Conservation (phyloP, 2,797 vertebrate genomes). For the Ataeniobius toweri region DNA sequence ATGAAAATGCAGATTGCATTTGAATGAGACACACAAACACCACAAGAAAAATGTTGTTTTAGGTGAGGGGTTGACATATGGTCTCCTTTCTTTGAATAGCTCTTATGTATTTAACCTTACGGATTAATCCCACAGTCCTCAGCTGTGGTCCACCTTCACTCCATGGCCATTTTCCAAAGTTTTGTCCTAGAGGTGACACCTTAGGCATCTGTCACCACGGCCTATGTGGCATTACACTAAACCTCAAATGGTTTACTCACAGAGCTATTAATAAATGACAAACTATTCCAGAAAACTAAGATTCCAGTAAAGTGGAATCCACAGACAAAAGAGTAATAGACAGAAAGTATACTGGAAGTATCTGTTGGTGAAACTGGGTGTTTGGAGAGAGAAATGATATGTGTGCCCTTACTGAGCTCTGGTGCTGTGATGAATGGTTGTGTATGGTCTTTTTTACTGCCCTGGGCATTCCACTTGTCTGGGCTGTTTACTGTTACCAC, state of each 20-base stretch:
- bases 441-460: conserved; percentile 63
- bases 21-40: neutral
- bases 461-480: conserved; percentile 60
- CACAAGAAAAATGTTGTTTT: neutral
- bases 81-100: neutral
- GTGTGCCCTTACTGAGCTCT: conserved; percentile 49
- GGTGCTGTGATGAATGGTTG: conserved; percentile 67
- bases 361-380: conserved; percentile 53
- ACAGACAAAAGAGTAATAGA: conserved; percentile 42
- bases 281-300: conserved; percentile 40
- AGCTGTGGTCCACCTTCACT: conserved; percentile 39
- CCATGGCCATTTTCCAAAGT: conserved; percentile 23
- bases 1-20: neutral
- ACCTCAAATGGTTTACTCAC: conserved; percentile 72
- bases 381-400: conserved; percentile 46
- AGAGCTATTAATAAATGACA: conserved; percentile 73
- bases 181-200: conserved; percentile 54
- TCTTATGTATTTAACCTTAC: conserved; percentile 2
- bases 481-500: conserved; percentile 70
- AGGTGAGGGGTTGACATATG: too few relatives aligned
- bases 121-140: conserved; percentile 17
- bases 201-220: conserved; percentile 41
- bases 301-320: conserved; percentile 34
- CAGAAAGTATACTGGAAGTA: conserved; percentile 42
- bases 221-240: conserved; percentile 56